phyloP scores from a whole-genome alignment of 2,888 invertebrate genomes.

The Rambutsinella grinnellia region DNA sequence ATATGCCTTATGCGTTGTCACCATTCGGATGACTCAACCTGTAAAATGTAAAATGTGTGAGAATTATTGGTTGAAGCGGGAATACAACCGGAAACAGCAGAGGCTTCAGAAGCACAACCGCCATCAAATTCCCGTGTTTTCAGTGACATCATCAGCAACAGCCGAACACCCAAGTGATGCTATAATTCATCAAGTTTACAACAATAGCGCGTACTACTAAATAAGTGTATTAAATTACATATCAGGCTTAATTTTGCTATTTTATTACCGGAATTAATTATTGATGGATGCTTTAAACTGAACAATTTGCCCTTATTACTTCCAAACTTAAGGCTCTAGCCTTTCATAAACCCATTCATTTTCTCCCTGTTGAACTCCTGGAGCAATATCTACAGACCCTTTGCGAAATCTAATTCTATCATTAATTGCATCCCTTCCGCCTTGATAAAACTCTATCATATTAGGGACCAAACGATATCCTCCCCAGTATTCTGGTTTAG shows the following conservation, averaged over 20 bases:
- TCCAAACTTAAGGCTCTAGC: conserved; percentile 44
- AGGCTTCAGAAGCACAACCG: too few species aligned
- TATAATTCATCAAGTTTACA: too few species aligned
- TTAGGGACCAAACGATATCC: conserved; percentile 52
- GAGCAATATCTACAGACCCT: background rate
- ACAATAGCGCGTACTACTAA: too few species aligned
- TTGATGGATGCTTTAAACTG: background rate
- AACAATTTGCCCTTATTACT: too few species aligned
- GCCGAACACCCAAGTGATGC: too few species aligned
- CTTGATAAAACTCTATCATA: conserved; percentile 61
- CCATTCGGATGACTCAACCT: conserved; percentile 23
- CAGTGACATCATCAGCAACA: too few species aligned
- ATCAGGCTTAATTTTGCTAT: too few species aligned
- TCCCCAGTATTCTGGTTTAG: conserved; percentile 47
- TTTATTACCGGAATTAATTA: too few species aligned
- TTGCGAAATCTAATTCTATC: conserved; percentile 54
- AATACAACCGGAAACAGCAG: too few species aligned
- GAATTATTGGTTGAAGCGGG: too few species aligned
- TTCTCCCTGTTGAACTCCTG: conserved; percentile 30
- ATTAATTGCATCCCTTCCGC: conserved; percentile 56
- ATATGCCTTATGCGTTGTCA: conserved; percentile 29
- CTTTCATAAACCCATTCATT: conserved; percentile 53
- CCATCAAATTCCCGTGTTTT: too few species aligned
- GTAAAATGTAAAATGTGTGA: background rate
- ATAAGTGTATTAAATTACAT: too few species aligned